Evolutionary conservation across 2,888 invertebrate genomes (phyloP), one percentile per base, ranked within the genome.

Genomic region (Epinotia nisella): DNA sequence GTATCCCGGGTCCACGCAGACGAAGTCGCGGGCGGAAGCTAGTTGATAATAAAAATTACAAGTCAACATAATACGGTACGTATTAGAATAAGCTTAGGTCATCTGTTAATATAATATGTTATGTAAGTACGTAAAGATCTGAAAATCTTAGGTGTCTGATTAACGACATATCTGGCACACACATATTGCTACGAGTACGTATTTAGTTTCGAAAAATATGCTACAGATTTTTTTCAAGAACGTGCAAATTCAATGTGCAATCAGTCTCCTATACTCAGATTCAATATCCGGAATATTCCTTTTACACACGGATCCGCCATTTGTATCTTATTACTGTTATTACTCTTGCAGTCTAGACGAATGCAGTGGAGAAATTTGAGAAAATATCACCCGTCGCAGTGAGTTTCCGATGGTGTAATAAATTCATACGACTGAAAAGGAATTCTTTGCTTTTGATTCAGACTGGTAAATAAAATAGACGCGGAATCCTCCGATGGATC

Each of bases 271-370:
- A 21, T 10, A 21, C 21, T 35, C n/a, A 53, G 35, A 35, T 56
- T 66, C 66, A 66, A 66, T 66, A 66, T 65, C 65, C 24, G 55
- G 21, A 53, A 55, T 65, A 65, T 56, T 66, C 55, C 41, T 35
- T 56, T 56, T 41, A 66, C 41, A 55, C 13, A 66, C 21, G 41
- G 5, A 41, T 39, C 9, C 53, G 55, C 55, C 66, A 66, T 66
- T 66, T 66, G 55, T 66, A 56, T 66, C 66, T 56, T 56, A 56
- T 21, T 55, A 62, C 24, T 49, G 49, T 49, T 49, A 49, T 58
- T 58, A 29, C 58, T 58, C 29, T 66, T n/a, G 19, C 53, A 41
- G 66, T 66, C 66, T 66, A 66, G 66, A 66, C 56, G 41, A 65
- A 65, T 41, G 55, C 41, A 56, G 15, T 21, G 55, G 24, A 41